Percentiles rank a stretch among this genome's conserved stretches.
These are phyloP conservation scores for Origma solitaria DNA, from an alignment of 2,113 vertebrate genomes.

Conservation along the genomic window DNA sequence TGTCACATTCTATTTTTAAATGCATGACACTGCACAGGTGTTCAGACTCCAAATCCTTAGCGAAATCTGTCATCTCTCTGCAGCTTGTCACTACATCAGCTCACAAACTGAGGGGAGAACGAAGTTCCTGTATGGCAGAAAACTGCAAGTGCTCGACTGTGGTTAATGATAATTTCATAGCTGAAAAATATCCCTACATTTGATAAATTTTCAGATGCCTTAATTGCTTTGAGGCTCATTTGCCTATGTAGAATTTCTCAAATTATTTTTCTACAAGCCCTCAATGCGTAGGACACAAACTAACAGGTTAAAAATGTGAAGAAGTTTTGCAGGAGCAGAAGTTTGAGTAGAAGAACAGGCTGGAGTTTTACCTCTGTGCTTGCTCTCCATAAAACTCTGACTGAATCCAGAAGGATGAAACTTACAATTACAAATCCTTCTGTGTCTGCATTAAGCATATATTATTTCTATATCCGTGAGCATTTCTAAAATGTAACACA, in stretches of 20 bases:
- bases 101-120: background rate
- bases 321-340: background rate
- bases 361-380: background rate
- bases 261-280: background rate
- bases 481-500: background rate
- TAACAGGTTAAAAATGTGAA: background rate
- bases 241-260: background rate
- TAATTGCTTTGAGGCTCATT: background rate
- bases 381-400: background rate
- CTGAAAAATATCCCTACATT: background rate
- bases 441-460: background rate
- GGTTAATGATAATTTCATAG: background rate
- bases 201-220: background rate
- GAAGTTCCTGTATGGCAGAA: background rate
- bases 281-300: background rate
- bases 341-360: background rate
- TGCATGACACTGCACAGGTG: conserved; percentile 60
- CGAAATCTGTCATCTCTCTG: conserved; percentile 31
- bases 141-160: background rate
- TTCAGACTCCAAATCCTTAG: conserved; percentile 42
- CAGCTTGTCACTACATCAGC: conserved; percentile 31
- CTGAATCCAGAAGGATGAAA: background rate
- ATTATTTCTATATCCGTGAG: background rate
- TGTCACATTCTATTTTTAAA: conserved; percentile 51
- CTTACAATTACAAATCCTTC: background rate